Evolutionary conservation across 1,140 invertebrate species (phyloP), one percentile per base, ranked within the genome.

Genomic region (Anoplolepis gracilipes): DNA sequence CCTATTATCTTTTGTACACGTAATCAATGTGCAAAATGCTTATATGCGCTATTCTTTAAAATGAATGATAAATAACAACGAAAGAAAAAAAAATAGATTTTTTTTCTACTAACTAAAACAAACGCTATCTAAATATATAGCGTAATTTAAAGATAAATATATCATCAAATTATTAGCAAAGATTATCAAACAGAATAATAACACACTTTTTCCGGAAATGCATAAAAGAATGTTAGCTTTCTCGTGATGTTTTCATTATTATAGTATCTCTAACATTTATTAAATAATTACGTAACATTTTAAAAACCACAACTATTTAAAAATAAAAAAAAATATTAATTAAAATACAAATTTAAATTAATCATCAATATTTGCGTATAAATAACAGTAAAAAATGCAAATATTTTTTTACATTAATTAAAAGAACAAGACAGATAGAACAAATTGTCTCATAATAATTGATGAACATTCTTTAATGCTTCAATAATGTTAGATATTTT

Each of bases 1-100:
- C 25, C 65, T 73, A 82, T 82, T 82, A 33, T 73, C 19, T 55
- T 57, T 73, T 36, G 1, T 25, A 22, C 8, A 22, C 33, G 67
- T 46, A 39, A 59, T 30, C 30, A 30, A 42, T 25, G 19, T 22
- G 25, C 1, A 22, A 1, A n/a, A 2, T 28, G 33, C 2, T n/a
- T n/a, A n/a, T n/a, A n/a, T n/a, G n/a, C n/a, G n/a, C n/a, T n/a
- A 2, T 19, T 49, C 5, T 0, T 19, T 16, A 49, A 49, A 49
- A 19, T 49, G 16, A 49, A 49, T n/a, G n/a, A 19, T 49, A 49
- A 49, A 49, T 19, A 49, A 49, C 16, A 19, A 49, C 19, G 3
- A 19, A 49, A 49, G 16, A 2, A 49, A 49, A 49, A 19, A 49
- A 19, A 42, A 42, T 42, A 13, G 1, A 46, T 16, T 49, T 19